phyloP scores from a whole-genome alignment of 2,113 vertebrate genomes.

The Perccottus glenii region DNA sequence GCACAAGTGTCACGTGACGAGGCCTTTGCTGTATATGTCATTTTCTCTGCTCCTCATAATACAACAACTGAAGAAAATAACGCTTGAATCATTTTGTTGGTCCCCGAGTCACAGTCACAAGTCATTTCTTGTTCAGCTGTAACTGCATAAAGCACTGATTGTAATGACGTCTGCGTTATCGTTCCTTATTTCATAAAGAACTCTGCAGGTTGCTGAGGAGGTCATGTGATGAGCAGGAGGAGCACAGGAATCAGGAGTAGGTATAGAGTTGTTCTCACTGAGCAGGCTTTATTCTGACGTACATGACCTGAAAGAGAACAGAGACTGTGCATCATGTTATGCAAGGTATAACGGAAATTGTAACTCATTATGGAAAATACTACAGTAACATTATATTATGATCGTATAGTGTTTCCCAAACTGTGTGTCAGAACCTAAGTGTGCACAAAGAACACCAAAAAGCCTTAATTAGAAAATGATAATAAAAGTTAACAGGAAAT shows the following conservation, averaged over 20 bases:
- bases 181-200: neutral
- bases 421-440: no score
- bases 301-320: constrained; percentile 57
- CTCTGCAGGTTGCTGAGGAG: constrained; percentile 7
- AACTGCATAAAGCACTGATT: constrained; percentile 19
- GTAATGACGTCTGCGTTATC: constrained; percentile 19
- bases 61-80: constrained; percentile 38
- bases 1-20: constrained; percentile 13
- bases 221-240: constrained; percentile 58
- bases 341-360: neutral
- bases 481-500: no score
- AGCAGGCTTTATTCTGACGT: constrained; percentile 16
- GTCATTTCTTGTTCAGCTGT: constrained; percentile 17
- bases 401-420: no score
- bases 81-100: constrained; percentile 19
- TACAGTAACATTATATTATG: no score
- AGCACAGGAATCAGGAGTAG: constrained; percentile 45
- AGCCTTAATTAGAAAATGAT: no score
- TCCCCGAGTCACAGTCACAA: constrained; percentile 54
- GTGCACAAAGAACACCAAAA: no score
- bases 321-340: neutral
- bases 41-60: constrained; percentile 17
- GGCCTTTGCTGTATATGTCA: neutral
- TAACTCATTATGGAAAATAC: neutral
- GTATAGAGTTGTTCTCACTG: constrained; percentile 21